These are phyloP conservation scores for Tautogolabrus adspersus DNA, from an alignment of 2,113 vertebrate species.

Conservation along the genomic window DNA sequence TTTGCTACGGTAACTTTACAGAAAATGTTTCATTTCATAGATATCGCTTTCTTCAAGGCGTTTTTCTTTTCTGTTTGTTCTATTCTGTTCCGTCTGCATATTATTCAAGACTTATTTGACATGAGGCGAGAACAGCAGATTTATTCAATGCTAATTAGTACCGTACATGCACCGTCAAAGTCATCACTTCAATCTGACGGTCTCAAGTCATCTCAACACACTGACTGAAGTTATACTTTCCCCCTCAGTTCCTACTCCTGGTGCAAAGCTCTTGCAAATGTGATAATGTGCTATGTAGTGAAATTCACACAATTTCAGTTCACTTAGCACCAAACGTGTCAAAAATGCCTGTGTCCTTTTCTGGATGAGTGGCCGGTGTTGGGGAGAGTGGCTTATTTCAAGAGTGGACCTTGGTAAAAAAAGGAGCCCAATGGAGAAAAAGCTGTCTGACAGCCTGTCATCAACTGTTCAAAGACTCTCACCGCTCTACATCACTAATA, in stretches of 20 bases:
- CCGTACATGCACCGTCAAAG: conserved; percentile 67
- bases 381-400: conserved; percentile 67
- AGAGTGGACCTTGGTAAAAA: conserved; percentile 69
- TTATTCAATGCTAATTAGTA: conserved; percentile 77
- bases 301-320: conserved; percentile 82
- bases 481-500: conserved; percentile 69
- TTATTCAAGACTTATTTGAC: conserved; percentile 38
- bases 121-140: conserved; percentile 56
- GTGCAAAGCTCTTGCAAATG: conserved; percentile 71
- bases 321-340: conserved; percentile 82
- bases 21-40: too few species aligned
- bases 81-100: background rate
- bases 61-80: background rate
- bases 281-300: conserved; percentile 83
- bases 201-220: conserved; percentile 61
- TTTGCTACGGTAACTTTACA: background rate
- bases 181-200: conserved; percentile 53
- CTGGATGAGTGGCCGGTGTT: conserved; percentile 77
- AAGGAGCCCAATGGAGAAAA: conserved; percentile 65
- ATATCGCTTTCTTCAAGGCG: background rate
- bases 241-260: conserved; percentile 55
- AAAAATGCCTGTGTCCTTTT: conserved; percentile 82
- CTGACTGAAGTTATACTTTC: conserved; percentile 55
- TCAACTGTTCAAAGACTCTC: conserved; percentile 72
- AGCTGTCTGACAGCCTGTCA: conserved; percentile 81